Base-by-base conservation (phyloP, 1,140 invertebrate genomes). In the Aphidius gifuensis region DNA sequence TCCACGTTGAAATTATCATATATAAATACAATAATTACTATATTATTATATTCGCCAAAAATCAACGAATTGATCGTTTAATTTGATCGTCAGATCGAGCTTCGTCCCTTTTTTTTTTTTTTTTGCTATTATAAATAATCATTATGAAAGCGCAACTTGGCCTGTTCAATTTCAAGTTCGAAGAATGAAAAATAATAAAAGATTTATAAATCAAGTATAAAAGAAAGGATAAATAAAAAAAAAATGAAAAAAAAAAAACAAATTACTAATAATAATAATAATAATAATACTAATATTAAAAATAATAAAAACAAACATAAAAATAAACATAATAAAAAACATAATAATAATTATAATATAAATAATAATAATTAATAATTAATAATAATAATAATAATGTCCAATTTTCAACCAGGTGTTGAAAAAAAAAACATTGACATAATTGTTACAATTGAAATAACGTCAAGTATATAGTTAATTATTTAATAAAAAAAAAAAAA, bases 11-110 rank as follows among this genome's bases (percentile, higher is more conserved):
- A 61, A 43, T 61, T 56, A 44, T 23, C 23, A 40, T 55, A 11
- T 9, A 55, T 55, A 44, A 44, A 0, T 8, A 43, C 43, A 40
- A n/a, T 40, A 11, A 23, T 38, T 53, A 56, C 44, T 56, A 56
- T 38, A 55, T 16, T 16, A 56, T 55, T 38, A 56, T 57, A 49
- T 43, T 58, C 47, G 47, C 21, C 42, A 32, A 32, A 62, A 62
- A 62, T 62, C 61, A 62, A 62, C 61, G 61, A 62, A 62, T 56
- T 49, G 54, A 62, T 62, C 53, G 44, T 50, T 62, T 32, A 58
- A 58, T n/a, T 42, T 9, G 53, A 62, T 62, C 55, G 60, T 43
- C 46, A 58, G 55, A 62, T 62, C 55, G 61, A 62, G 55, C 54
- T 62, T 62, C 60, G 60, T 61, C 60, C 53, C 53, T 61, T 42